These are phyloP conservation scores for Lepus oiostolus DNA, from an alignment of 2,797 vertebrate species.

Conservation along the genomic window DNA sequence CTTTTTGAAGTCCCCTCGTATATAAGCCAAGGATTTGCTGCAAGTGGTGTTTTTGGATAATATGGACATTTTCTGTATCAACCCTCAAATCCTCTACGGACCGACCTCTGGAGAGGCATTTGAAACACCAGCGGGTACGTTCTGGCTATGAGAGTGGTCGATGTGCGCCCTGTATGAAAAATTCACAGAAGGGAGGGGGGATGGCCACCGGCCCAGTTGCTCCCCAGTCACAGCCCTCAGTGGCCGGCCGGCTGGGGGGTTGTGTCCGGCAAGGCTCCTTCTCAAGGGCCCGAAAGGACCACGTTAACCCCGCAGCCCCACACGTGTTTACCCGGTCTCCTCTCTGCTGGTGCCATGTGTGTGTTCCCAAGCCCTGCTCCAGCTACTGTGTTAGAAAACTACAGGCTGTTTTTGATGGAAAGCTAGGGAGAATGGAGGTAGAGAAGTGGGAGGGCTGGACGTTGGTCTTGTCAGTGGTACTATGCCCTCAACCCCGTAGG, in stretches of 20 bases:
- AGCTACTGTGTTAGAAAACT: neutral
- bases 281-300: neutral
- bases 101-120: neutral
- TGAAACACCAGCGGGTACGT: neutral
- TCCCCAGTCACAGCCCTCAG: neutral
- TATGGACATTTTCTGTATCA: neutral
- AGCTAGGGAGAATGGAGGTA: neutral
- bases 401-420: neutral
- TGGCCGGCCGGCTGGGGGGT: fast-evolving
- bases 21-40: neutral
- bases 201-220: fast-evolving
- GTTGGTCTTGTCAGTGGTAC: neutral
- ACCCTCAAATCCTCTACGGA: neutral
- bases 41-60: neutral
- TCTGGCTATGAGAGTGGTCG: neutral
- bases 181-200: neutral
- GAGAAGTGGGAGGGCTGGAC: neutral
- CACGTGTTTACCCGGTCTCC: neutral
- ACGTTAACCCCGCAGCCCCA: neutral
- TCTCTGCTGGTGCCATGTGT: neutral
- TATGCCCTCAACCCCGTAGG: fast-evolving
- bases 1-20: too few species aligned
- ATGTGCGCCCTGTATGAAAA: neutral
- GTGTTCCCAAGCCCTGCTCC: neutral
- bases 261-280: too few species aligned